Base-by-base conservation (phyloP, 1,140 invertebrate species). In the Heliconius hewitsoni region DNA sequence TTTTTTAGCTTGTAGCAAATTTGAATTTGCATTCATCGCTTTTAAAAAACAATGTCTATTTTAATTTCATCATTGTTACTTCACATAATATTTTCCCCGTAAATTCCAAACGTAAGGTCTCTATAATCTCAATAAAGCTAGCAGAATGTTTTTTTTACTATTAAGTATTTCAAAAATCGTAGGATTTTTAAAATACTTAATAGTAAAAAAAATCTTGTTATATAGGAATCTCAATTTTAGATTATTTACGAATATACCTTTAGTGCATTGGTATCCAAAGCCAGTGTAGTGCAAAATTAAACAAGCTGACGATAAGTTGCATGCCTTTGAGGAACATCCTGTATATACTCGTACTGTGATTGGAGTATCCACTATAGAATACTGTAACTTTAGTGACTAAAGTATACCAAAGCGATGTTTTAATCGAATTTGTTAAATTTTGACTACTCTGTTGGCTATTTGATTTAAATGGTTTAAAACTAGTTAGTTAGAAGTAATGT, bases 331-430 rank as follows among this genome's bases (percentile, higher is more conserved):
- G 60, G 60, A 30, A 30, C 23, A n/a, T 3, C 60, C 9, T n/a
- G 23, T 66, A 30, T 66, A 27, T 66, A 46, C 13, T 46, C 42
- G 42, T 16, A 66, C 60, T 66, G 9, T 66, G 60, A 66, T 66
- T 66, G 60, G 60, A 66, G 60, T 66, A 66, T 66, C 60, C 60
- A 66, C 60, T 66, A 16, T 66, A 66, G 60, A 66, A 66, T 66
- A 66, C 60, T 27, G 60, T 57, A 66, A 66, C 60, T 66, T 66
- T 66, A 27, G 19, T 23, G 23, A 13, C 60, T 66, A 66, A 66
- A 66, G 23, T 66, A 57, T 57, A 66, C 60, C 23, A 66, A 66
- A 66, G 60, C 60, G 23, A 66, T 66, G 60, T 66, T 66, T 66
- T 23, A 66, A 66, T 27, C 60, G 60, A 27, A 66, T 66, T 66